phyloP scores from a whole-genome alignment of 2,113 vertebrate genomes.

The Paralichthys olivaceus region DNA sequence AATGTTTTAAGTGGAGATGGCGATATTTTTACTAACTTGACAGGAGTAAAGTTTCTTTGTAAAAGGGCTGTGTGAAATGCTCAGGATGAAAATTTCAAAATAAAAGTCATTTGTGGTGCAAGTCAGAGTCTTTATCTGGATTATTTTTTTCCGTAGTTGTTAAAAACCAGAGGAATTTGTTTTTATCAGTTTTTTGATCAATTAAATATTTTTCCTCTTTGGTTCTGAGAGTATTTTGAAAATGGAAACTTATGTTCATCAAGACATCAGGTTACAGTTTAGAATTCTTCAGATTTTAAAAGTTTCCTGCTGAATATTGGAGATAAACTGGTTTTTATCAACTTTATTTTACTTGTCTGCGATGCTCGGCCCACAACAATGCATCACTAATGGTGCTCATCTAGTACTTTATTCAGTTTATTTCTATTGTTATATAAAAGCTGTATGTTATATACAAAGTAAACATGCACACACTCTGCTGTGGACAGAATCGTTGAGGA shows the following conservation, averaged over 20 bases:
- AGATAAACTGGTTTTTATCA: too few relatives aligned
- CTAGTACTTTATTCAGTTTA: neutral
- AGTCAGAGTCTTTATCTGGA: neutral
- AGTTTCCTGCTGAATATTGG: too few relatives aligned
- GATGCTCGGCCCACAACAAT: too few relatives aligned
- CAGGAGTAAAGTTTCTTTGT: constrained; percentile 7
- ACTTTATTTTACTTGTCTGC: too few relatives aligned
- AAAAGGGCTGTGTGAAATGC: constrained; percentile 40
- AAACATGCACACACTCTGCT: neutral
- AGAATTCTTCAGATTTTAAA: too few relatives aligned
- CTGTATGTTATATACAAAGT: neutral
- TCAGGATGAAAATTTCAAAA: constrained; percentile 56
- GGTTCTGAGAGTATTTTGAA: too few relatives aligned
- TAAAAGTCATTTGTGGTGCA: constrained; percentile 55
- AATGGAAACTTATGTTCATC: too few relatives aligned
- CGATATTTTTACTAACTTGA: constrained; percentile 59
- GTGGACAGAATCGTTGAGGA: neutral
- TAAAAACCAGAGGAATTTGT: neutral
- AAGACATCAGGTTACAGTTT: too few relatives aligned
- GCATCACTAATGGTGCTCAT: too few relatives aligned
- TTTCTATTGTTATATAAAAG: neutral
- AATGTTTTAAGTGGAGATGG: constrained; percentile 24
- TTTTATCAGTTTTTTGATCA: neutral
- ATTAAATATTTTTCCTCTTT: neutral
- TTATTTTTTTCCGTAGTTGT: neutral